Percentiles rank a stretch among this genome's conserved stretches.
phyloP scores from a whole-genome alignment of 2,888 invertebrate species.

The Ichneumon xanthorius region DNA sequence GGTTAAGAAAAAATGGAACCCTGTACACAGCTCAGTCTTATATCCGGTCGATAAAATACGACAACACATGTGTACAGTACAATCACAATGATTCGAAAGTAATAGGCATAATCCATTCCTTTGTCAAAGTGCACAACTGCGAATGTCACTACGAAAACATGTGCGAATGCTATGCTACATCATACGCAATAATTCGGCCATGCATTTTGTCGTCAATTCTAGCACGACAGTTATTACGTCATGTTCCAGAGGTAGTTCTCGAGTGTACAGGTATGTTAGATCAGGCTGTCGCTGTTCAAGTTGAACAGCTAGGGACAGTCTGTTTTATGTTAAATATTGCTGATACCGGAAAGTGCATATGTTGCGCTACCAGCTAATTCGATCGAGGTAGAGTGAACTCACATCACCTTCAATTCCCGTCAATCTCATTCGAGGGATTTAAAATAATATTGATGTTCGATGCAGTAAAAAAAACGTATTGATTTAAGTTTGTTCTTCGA shows the following conservation, averaged over 20 bases:
- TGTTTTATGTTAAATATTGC: conserved; percentile 37
- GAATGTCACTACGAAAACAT: conserved; percentile 8
- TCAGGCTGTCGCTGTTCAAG: conserved; percentile 16
- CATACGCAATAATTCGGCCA: conserved; percentile 24
- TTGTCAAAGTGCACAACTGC: conserved; percentile 29
- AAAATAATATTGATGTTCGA: conserved; percentile 1
- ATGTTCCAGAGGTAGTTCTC: conserved; percentile 11
- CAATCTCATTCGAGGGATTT: not conserved
- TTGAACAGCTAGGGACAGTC: not conserved
- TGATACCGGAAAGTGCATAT: not conserved
- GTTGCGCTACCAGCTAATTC: conserved; percentile 25
- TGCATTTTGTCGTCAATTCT: conserved; percentile 15
- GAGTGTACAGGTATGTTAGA: conserved; percentile 6
- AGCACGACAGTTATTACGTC: not conserved
- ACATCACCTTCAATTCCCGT: not conserved
- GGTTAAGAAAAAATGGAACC: conserved; percentile 28
- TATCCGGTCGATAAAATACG: not conserved
- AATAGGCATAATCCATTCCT: conserved; percentile 39
- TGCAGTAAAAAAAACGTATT: not conserved
- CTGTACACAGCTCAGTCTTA: conserved; percentile 43
- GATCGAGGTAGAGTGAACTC: conserved; percentile 23
- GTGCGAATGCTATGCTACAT: conserved; percentile 22
- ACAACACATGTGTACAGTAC: conserved; percentile 29
- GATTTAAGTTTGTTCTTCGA: not conserved
- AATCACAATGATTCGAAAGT: not conserved